Conservation (phyloP, 1,140 invertebrate species). For the Aphelenchoides besseyi region DNA sequence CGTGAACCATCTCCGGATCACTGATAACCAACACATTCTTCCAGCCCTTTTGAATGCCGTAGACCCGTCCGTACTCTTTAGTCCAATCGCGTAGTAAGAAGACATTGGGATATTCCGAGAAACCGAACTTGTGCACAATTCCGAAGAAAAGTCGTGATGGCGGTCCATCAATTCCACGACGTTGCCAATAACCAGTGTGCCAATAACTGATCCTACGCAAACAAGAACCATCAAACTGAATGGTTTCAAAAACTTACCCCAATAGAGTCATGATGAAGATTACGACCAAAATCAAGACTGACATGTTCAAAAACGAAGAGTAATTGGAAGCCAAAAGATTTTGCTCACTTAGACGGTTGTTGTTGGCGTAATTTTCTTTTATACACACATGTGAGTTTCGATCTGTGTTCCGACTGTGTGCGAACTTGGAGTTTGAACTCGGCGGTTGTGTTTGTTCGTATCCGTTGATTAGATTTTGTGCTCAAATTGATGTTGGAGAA, state of each 20-base stretch:
- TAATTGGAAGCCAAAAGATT: not conserved
- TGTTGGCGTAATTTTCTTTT: not conserved
- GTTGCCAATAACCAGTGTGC: conserved; percentile 47
- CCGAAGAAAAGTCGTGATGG: conserved; percentile 63
- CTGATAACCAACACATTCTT: conserved; percentile 64
- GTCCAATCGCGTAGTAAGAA: conserved; percentile 63
- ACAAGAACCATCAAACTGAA: not conserved
- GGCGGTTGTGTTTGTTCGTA: not conserved
- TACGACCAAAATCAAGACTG: not conserved
- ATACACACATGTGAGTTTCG: not conserved
- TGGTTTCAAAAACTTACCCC: not conserved
- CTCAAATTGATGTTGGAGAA: too few species aligned
- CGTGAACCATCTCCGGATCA: conserved; percentile 63
- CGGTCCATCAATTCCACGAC: conserved; percentile 63
- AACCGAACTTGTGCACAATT: conserved; percentile 58
- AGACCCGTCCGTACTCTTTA: conserved; percentile 64
- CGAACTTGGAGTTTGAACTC: not conserved
- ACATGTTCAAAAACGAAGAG: not conserved
- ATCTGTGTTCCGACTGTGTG: not conserved
- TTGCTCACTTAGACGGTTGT: not conserved
- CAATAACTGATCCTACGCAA: conserved; percentile 30
- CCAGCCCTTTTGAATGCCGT: conserved; percentile 57
- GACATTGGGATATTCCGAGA: conserved; percentile 35
- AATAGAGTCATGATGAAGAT: not conserved
- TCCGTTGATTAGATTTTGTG: too few species aligned